phyloP scores from a whole-genome alignment of 2,888 invertebrate species.

The Cheilosia variabilis region DNA sequence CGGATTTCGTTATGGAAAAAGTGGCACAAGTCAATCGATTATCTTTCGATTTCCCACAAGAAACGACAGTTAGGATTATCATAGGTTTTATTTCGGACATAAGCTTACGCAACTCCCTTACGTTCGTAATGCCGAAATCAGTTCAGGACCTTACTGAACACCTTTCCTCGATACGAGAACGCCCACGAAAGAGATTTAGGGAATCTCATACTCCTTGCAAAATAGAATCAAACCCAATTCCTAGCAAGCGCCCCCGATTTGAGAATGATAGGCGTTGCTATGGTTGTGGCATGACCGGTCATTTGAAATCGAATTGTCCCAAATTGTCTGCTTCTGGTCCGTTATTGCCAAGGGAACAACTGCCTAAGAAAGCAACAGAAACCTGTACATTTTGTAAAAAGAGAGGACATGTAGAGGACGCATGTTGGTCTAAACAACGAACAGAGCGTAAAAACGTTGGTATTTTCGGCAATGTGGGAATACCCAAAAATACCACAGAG shows the following conservation, averaged over 20 bases:
- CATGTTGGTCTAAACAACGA: too few relatives aligned
- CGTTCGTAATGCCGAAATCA: slow-evolving; percentile 41
- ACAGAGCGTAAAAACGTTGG: too few relatives aligned
- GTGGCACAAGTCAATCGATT: slow-evolving; percentile 26
- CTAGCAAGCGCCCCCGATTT: slow-evolving; percentile 10
- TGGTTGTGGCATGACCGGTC: slow-evolving; percentile 13
- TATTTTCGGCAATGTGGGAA: too few relatives aligned
- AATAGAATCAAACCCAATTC: neutral
- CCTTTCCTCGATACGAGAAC: slow-evolving; percentile 19
- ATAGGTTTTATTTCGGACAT: slow-evolving; percentile 38
- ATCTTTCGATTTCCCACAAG: slow-evolving; percentile 21
- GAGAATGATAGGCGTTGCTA: slow-evolving; percentile 24
- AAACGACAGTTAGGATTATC: slow-evolving; percentile 11
- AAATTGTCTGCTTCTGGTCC: neutral
- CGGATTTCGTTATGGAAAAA: slow-evolving; percentile 36
- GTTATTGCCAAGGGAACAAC: neutral
- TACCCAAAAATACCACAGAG: too few relatives aligned
- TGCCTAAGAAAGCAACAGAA: neutral
- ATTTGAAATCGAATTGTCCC: slow-evolving; percentile 18
- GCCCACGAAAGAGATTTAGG: slow-evolving; percentile 8
- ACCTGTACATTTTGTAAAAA: too few relatives aligned
- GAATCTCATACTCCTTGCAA: neutral
- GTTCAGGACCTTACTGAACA: slow-evolving; percentile 30
- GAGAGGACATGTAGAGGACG: too few relatives aligned
- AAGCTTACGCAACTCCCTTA: slow-evolving; percentile 19